Percentiles rank a stretch among this genome's conserved stretches.
phyloP scores from a whole-genome alignment of 2,888 invertebrate genomes.

The Meghimatium bilineatum region DNA sequence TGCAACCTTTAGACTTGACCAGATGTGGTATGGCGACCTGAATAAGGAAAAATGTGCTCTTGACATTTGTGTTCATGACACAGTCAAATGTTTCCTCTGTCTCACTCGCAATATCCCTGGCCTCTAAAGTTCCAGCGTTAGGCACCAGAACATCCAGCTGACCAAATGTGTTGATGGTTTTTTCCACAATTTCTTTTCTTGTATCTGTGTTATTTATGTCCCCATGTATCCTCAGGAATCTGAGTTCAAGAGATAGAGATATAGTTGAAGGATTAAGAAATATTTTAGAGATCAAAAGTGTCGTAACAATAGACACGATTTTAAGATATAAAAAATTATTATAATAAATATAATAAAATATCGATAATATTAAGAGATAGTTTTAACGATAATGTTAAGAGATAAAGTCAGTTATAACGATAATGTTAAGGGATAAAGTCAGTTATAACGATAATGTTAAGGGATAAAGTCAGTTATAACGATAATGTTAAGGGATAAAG shows the following conservation, averaged over 20 bases:
- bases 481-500: too few species aligned
- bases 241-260: not conserved
- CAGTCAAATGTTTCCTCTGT: conserved; percentile 35
- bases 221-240: conserved; percentile 1
- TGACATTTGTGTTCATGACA: conserved; percentile 23
- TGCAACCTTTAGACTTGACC: conserved; percentile 9
- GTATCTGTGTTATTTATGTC: conserved; percentile 2
- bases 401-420: too few species aligned
- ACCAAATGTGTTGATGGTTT: conserved; percentile 31
- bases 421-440: too few species aligned
- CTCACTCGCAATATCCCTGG: not conserved
- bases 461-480: too few species aligned
- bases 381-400: too few species aligned
- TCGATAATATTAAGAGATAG: too few species aligned
- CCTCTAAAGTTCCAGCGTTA: conserved; percentile 1
- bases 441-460: too few species aligned
- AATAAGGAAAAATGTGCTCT: conserved; percentile 29
- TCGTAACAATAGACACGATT: too few species aligned
- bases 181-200: not conserved
- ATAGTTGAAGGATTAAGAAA: not conserved
- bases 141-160: conserved; percentile 30
- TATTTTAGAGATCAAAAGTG: not conserved
- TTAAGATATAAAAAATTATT: too few species aligned
- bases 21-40: conserved; percentile 31
- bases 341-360: too few species aligned